Evolutionary conservation across 2,888 invertebrate species (phyloP).

Genomic region (Sphaerophoria taeniata): DNA sequence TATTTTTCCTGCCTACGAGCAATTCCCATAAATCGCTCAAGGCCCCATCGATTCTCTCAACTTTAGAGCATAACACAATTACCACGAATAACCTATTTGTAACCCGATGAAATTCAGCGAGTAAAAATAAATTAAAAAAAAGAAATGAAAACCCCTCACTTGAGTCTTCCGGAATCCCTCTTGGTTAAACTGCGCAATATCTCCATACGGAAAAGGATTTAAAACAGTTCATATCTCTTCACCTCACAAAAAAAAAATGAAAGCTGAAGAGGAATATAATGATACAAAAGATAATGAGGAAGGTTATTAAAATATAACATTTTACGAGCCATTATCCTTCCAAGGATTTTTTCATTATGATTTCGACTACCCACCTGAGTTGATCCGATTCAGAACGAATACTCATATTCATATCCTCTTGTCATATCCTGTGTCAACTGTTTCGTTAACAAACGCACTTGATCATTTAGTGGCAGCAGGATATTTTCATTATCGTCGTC

Average conservation of each 20-base stretch:
- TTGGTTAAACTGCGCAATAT: too few relatives aligned
- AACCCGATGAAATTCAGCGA: too few relatives aligned
- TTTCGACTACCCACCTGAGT: constrained; percentile 79
- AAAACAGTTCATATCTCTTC: too few relatives aligned
- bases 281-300: constrained; percentile 33
- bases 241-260: constrained; percentile 11
- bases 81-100: constrained; percentile 70
- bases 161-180: too few relatives aligned
- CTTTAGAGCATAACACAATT: constrained; percentile 62
- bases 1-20: constrained; percentile 2
- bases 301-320: constrained; percentile 66
- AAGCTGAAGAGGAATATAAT: background rate
- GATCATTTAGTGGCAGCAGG: constrained; percentile 78
- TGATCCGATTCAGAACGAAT: constrained; percentile 81
- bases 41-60: constrained; percentile 67
- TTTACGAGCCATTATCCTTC: constrained; percentile 37
- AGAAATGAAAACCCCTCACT: too few relatives aligned
- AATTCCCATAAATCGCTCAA: constrained; percentile 65
- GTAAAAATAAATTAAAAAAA: too few relatives aligned
- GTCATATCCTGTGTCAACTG: too few relatives aligned
- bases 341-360: background rate
- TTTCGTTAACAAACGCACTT: constrained; percentile 81
- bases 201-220: too few relatives aligned
- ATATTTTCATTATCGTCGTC: constrained; percentile 65
- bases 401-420: constrained; percentile 79